Base-by-base conservation (phyloP, 2,888 invertebrate genomes). In the Diarsia dahlii region DNA sequence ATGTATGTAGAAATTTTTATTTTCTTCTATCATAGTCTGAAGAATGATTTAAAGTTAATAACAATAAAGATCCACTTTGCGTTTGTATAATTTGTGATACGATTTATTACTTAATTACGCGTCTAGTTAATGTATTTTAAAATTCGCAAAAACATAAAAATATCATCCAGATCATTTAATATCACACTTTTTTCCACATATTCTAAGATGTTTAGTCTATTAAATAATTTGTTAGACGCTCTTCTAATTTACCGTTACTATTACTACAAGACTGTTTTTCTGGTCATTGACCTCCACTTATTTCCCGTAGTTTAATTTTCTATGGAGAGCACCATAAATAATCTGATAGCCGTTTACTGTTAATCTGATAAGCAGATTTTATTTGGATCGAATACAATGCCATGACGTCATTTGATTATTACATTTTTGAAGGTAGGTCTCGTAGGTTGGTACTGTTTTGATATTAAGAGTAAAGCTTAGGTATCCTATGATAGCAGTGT, bases 181-280 rank as follows among this genome's bases (percentile, higher is more conserved):
- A 66, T 20, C 2, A 15, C 54, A 46, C 15, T 48, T 54, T n/a
- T 39, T 58, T 63, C 45, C 23, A 18, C 0, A 46, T 54, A 52
- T 45, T 28, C 12, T n/a, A 45, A 71, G 15, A 71, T 83, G 71
- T 80, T 80, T 83, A 66, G 50, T 62, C 84, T 65, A 23, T 66
- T 56, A 62, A 13, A 60, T 62, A 62, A 62, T 69, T 52, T 64
- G 48, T 62, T 54, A 52, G 45, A 8, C 52, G 13, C 20, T 74
- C 10, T 56, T 50, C 10, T 15, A 56, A 75, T 63, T 28, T 69
- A 63, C 60, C 18, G 28, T 48, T 45, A 23, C 20, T 67, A 58
- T 45, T 70, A 34, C 39, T 28, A 23, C 15, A 45, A n/a, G 20
- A 76, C 28, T 71, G 2, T 48, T 64, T 67, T 69, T 48, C 58